These are phyloP conservation scores for Anniella stebbinsi DNA, from an alignment of 2,797 vertebrate genomes.

Conservation along the genomic window DNA sequence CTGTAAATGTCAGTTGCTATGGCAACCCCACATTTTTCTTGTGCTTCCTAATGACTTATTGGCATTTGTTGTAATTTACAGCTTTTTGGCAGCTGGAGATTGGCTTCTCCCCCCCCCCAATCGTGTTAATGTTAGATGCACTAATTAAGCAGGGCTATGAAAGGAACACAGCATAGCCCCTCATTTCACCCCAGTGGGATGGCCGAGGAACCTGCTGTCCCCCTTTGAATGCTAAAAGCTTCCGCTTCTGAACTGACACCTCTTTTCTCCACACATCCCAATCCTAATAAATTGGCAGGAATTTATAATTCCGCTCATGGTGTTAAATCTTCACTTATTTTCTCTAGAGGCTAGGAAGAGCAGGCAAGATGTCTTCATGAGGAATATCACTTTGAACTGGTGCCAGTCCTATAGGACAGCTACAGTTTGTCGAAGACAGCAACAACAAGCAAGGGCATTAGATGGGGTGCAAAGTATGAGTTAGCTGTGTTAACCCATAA, in stretches of 20 bases:
- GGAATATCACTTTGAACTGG: not conserved
- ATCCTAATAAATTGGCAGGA: not conserved
- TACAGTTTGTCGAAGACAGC: not conserved
- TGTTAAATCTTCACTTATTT: not conserved
- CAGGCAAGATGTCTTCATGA: accelerated
- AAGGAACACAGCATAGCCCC: not conserved
- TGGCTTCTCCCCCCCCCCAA: not conserved
- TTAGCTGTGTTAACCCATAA: not conserved
- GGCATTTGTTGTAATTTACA: constrained; percentile 74
- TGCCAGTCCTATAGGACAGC: not conserved
- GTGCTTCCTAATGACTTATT: constrained; percentile 79
- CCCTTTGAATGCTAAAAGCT: not conserved
- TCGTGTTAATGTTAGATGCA: constrained; percentile 23
- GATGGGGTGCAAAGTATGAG: not conserved
- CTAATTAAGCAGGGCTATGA: constrained; percentile 40
- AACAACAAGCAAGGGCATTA: constrained; percentile 1
- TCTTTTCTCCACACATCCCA: not conserved
- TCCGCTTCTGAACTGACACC: not conserved
- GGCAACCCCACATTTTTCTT: constrained; percentile 78
- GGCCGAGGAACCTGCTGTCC: not conserved
- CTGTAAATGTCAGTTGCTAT: constrained; percentile 73
- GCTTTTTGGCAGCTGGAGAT: constrained; percentile 62
- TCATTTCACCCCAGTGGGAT: accelerated
- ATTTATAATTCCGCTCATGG: not conserved
- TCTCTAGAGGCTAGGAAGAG: not conserved